Evolutionary conservation across 2,797 vertebrate species (phyloP), one percentile per base, ranked within the genome.

Genomic region (Fistularia tabacaria): DNA sequence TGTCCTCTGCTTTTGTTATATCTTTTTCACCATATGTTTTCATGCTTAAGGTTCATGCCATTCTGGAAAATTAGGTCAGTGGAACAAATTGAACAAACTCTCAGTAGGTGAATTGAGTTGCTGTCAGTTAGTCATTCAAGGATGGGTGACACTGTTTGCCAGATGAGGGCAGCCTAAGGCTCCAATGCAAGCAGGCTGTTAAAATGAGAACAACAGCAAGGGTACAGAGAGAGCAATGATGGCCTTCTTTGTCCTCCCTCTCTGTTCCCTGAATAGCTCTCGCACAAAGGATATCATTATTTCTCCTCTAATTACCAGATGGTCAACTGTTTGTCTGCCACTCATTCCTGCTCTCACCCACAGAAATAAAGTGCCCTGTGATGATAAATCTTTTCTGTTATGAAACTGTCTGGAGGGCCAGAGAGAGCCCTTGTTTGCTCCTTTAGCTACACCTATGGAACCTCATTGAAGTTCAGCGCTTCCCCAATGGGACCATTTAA

Each of bases 221-320:
- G 65, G 71, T 53, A 65, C 86, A 84, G 54, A 61, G 59, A 69
- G 69, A 73, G 76, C 69, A 42, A 54, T 46, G 59, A 58, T 67
- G 68, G 62, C 45, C 71, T 25, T 66, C 71, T 84, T 84, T 87
- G 82, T 87, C 72, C 85, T 76, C 77, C 46, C 51, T 42, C 54
- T 65, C 63, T 49, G 71, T 73, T 87, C 86, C 85, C 81, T 70
- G 86, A 90, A 91, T 88, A 90, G 79, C 85, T 78, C 64, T 14
- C 5, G 44, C 70, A 90, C 90, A 92, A 90, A 89, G 87, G 71
- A 79, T 74, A 78, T 72, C 72, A 81, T 89, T 89, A 85, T 88
- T 86, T 75, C 68, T 68, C 71, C 80, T 87, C 81, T 89, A 87
- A 89, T 87, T 83, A 85, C 77, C 76, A 82, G 79, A 80, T 66